Conservation (phyloP, 1,140 invertebrate species). For the Delia radicum region DNA sequence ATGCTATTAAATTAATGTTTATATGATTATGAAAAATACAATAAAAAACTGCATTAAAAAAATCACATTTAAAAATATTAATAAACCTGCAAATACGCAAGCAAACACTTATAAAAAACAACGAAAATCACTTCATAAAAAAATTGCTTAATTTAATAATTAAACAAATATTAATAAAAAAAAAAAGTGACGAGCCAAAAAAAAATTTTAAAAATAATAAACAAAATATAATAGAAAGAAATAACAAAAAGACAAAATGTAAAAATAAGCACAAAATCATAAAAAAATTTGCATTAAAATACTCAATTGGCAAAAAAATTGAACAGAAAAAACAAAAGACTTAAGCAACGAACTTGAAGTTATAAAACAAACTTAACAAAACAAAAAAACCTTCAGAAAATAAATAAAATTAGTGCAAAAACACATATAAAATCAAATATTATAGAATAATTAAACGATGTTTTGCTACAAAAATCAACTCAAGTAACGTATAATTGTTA, state of each 20-base stretch:
- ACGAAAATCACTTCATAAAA: background rate
- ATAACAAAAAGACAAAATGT: background rate
- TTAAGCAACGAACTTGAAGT: slow-evolving; percentile 31
- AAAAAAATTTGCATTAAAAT: background rate
- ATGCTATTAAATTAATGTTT: background rate
- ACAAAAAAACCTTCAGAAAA: background rate
- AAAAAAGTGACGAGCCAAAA: background rate
- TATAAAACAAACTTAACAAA: background rate
- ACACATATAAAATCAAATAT: background rate
- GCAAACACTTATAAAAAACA: background rate
- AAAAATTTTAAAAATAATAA: background rate
- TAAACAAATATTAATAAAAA: background rate
- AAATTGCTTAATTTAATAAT: background rate
- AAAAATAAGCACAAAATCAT: background rate
- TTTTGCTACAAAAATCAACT: background rate
- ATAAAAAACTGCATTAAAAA: background rate
- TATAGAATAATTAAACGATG: background rate
- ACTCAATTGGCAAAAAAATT: background rate
- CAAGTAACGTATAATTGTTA: background rate
- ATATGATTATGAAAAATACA: background rate
- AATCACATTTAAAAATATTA: background rate
- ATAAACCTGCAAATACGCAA: too few relatives aligned
- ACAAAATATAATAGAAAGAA: background rate
- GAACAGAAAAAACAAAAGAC: slow-evolving; percentile 28
- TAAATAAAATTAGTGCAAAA: background rate